Conservation (phyloP, 2,888 invertebrate species). For the Griposia aprilina region DNA sequence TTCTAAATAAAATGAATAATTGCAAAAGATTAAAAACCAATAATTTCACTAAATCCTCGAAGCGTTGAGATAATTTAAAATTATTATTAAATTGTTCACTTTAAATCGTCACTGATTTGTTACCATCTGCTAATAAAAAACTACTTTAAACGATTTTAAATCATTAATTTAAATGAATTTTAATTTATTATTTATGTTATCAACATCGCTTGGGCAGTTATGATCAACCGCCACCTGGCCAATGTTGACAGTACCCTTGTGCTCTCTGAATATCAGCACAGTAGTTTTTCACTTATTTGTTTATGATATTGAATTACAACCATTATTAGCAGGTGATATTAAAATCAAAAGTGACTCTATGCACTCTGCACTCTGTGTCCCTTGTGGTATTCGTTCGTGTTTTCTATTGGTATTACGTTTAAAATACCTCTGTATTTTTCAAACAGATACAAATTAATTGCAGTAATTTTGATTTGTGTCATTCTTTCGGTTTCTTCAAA, state of each 20-base stretch:
- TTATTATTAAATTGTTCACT: constrained; percentile 66
- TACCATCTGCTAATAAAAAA: constrained; percentile 56
- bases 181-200: not conserved
- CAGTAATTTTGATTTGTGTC: not conserved
- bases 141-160: no score
- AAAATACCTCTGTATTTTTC: not conserved
- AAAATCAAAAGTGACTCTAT: constrained; percentile 43
- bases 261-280: no score
- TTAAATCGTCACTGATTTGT: constrained; percentile 44
- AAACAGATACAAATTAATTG: not conserved
- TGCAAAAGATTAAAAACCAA: constrained; percentile 10
- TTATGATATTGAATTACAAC: not conserved
- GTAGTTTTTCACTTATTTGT: no score
- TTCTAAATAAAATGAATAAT: not conserved
- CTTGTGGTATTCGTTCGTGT: constrained; percentile 62
- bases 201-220: not conserved
- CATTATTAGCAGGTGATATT: constrained; percentile 49
- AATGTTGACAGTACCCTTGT: no score
- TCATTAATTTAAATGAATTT: no score
- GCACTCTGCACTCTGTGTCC: constrained; percentile 60
- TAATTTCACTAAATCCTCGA: constrained; percentile 60
- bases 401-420: constrained; percentile 14
- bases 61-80: constrained; percentile 67
- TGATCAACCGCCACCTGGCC: no score
- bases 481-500: not conserved